Evolutionary conservation across 2,797 vertebrate genomes (phyloP).

Genomic region (Dipus sagitta): DNA sequence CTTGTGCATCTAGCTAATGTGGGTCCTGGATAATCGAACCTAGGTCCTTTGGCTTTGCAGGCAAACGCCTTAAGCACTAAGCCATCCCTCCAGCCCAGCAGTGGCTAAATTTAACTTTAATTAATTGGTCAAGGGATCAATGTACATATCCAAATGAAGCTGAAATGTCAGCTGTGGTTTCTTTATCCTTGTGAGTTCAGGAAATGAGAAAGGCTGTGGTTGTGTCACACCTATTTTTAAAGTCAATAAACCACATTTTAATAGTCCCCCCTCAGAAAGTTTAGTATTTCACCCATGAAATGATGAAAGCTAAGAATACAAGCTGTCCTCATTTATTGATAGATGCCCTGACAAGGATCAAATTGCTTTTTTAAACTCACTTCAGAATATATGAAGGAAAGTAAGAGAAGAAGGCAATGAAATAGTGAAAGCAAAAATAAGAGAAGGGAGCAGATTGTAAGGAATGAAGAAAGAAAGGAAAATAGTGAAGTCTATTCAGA

Average conservation of each 20-base stretch:
- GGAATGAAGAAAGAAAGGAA: not conserved
- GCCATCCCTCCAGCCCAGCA: not conserved
- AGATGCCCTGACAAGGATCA: not conserved
- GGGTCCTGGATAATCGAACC: too few relatives aligned
- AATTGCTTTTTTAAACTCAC: not conserved
- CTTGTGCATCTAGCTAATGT: too few relatives aligned
- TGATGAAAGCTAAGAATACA: constrained; percentile 14
- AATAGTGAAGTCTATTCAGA: not conserved
- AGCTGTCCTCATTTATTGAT: not conserved
- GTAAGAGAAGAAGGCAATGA: not conserved
- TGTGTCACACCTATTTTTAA: constrained; percentile 9
- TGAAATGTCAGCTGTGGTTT: constrained; percentile 10
- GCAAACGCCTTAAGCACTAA: too few relatives aligned
- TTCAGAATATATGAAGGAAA: not conserved
- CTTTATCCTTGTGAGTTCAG: not conserved
- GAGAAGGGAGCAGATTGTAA: not conserved
- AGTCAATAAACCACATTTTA: constrained; percentile 35
- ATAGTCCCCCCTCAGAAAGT: not conserved
- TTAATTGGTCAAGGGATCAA: not conserved
- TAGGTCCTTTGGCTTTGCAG: too few relatives aligned
- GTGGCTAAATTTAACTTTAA: constrained; percentile 33
- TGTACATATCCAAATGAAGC: not conserved
- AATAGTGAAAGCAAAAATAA: not conserved
- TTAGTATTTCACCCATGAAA: constrained; percentile 33
- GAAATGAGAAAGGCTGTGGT: not conserved